Evolutionary conservation across 1,140 invertebrate genomes (phyloP).

Genomic region (Pseudobourletiella spinata): DNA sequence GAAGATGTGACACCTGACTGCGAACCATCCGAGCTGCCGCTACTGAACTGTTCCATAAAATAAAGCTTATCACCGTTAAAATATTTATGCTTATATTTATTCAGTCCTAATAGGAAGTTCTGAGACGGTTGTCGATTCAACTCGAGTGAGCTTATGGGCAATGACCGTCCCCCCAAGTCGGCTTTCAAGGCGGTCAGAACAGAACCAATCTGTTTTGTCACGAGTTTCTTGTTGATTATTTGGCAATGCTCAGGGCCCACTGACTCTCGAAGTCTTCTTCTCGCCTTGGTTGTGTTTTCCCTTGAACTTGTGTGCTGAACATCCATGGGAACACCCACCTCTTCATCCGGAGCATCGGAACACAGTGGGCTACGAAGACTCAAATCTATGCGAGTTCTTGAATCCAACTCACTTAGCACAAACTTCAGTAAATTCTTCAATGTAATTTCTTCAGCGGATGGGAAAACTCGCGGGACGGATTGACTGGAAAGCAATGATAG

Average conservation of each 20-base stretch:
- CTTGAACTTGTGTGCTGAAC: background rate
- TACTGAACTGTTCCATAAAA: background rate
- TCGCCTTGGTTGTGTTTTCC: background rate
- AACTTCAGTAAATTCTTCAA: constrained; percentile 25
- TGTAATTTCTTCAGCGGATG: constrained; percentile 22
- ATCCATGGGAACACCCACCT: background rate
- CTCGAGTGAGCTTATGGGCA: background rate
- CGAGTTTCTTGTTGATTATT: constrained; percentile 10
- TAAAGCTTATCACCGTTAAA: background rate
- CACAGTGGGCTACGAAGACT: constrained; percentile 26
- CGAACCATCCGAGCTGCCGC: no score
- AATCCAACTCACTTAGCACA: constrained; percentile 28
- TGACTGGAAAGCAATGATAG: constrained; percentile 20
- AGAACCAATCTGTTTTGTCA: constrained; percentile 20
- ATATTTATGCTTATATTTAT: background rate
- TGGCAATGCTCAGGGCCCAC: background rate
- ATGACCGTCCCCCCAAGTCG: background rate
- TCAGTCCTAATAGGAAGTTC: background rate
- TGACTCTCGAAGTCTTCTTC: background rate
- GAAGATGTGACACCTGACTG: no score
- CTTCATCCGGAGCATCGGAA: background rate
- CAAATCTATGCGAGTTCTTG: constrained; percentile 17
- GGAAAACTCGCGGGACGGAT: constrained; percentile 16
- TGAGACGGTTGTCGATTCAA: background rate
- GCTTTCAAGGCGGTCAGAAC: constrained; percentile 10